These are phyloP conservation scores for Arion vulgaris DNA, from an alignment of 1,140 invertebrate genomes.

Conservation along the genomic window DNA sequence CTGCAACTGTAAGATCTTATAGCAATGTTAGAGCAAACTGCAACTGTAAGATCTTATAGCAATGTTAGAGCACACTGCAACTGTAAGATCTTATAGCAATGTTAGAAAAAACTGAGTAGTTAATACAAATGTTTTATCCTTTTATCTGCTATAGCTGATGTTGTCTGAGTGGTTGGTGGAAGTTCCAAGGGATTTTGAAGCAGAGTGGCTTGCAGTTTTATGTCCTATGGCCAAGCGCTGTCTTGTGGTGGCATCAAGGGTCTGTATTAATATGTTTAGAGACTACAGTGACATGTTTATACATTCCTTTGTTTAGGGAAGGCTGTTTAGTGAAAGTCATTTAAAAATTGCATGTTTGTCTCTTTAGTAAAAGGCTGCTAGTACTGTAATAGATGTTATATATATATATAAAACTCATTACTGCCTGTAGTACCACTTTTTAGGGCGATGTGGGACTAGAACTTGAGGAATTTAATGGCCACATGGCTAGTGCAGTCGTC, in stretches of 20 bases:
- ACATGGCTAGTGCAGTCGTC: too few relatives aligned
- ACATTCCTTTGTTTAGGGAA: too few relatives aligned
- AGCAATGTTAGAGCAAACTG: too few relatives aligned
- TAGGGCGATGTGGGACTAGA: too few relatives aligned
- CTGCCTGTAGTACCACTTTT: too few relatives aligned
- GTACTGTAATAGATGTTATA: neutral
- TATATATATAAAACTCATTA: neutral
- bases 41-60: too few relatives aligned
- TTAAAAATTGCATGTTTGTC: neutral
- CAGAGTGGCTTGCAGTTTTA: constrained; percentile 86
- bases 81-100: too few relatives aligned
- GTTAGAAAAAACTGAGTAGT: too few relatives aligned
- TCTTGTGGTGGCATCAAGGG: constrained; percentile 83
- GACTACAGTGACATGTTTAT: too few relatives aligned
- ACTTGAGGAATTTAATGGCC: too few relatives aligned
- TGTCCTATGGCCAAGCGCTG: constrained; percentile 87
- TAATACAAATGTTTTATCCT: neutral
- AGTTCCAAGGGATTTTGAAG: constrained; percentile 80
- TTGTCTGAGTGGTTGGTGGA: constrained; percentile 93
- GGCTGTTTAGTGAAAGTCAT: neutral
- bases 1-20: too few relatives aligned
- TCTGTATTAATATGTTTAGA: constrained; percentile 65
- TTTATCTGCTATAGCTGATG: constrained; percentile 77
- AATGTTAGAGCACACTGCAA: too few relatives aligned
- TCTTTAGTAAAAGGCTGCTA: neutral